A percentile compares a stretch with the other conserved stretches of the same genome.
phyloP scores from a whole-genome alignment of 2,888 invertebrate genomes.

The Sphaerophoria taeniata region DNA sequence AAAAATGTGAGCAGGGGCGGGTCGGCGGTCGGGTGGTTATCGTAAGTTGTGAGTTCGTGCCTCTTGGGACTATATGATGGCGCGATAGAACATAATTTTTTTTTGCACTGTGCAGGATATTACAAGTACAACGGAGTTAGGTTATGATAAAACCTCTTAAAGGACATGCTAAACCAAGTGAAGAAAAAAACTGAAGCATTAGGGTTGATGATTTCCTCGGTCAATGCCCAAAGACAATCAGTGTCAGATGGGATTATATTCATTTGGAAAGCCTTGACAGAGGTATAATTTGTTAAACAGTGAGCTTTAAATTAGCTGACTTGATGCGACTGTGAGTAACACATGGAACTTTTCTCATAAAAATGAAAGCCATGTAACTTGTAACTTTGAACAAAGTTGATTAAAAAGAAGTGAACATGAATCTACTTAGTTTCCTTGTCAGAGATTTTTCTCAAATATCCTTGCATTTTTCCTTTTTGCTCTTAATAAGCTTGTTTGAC shows the following conservation, averaged over 20 bases:
- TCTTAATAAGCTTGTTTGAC: no score
- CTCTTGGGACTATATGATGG: background rate
- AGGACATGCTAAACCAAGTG: constrained; percentile 2
- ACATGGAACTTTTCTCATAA: background rate
- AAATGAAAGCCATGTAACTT: background rate
- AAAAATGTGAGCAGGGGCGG: background rate
- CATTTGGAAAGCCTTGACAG: constrained; percentile 51
- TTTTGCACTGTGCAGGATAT: background rate
- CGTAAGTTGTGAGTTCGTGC: background rate
- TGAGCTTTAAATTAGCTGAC: constrained; percentile 43
- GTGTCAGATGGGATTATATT: constrained; percentile 43
- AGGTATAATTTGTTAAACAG: constrained; percentile 55
- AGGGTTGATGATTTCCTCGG: constrained; percentile 66
- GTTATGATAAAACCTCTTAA: constrained; percentile 38
- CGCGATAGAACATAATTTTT: background rate
- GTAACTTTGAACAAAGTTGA: background rate
- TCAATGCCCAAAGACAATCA: constrained; percentile 72
- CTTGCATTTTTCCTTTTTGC: no score
- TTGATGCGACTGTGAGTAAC: background rate
- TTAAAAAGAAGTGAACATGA: no score
- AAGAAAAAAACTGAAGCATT: constrained; percentile 42
- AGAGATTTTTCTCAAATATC: no score
- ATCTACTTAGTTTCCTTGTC: no score
- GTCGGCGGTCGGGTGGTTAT: constrained; percentile 2
- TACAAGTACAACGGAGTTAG: constrained; percentile 23